Percentiles rank a stretch among this genome's conserved stretches.
These are phyloP conservation scores for Halocynthia roretzi DNA, from an alignment of 23 tunicate genomes.

Conservation along the genomic window DNA sequence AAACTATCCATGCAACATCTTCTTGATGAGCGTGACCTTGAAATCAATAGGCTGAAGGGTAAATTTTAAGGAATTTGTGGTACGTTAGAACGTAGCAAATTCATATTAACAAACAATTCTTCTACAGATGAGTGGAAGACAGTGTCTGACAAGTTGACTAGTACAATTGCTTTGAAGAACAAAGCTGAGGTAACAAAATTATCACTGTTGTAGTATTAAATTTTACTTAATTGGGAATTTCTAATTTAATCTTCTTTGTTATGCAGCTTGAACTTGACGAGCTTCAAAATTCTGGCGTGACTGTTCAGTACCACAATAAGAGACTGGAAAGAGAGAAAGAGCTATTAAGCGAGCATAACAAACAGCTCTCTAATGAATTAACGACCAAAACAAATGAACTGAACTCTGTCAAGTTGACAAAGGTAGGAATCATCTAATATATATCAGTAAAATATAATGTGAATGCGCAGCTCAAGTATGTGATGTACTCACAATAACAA, in stretches of 20 bases:
- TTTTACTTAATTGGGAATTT: background rate
- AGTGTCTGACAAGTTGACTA: slow-evolving; percentile 52
- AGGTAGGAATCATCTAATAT: slow-evolving; percentile 26
- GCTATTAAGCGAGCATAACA: slow-evolving; percentile 39
- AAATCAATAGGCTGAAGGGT: slow-evolving; percentile 62
- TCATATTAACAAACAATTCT: background rate
- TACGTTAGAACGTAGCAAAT: background rate
- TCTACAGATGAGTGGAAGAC: slow-evolving; percentile 69
- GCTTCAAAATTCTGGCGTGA: slow-evolving; percentile 44
- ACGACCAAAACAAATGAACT: slow-evolving; percentile 37
- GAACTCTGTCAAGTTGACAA: slow-evolving; percentile 21
- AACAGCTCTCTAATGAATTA: slow-evolving; percentile 33
- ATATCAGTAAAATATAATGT: background rate
- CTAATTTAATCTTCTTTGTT: background rate
- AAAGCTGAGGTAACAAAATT: slow-evolving; percentile 38
- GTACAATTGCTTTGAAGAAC: slow-evolving; percentile 31
- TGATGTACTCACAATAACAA: background rate
- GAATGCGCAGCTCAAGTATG: background rate
- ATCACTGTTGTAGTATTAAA: background rate
- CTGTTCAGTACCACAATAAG: slow-evolving; percentile 52
- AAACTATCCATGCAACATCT: slow-evolving; percentile 56
- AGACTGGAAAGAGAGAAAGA: slow-evolving; percentile 75
- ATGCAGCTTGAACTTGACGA: slow-evolving; percentile 68
- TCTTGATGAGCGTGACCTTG: slow-evolving; percentile 60
- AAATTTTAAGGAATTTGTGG: background rate